Conservation (phyloP, 92 coral and sea anemone species). For the Bergia sp. region DNA sequence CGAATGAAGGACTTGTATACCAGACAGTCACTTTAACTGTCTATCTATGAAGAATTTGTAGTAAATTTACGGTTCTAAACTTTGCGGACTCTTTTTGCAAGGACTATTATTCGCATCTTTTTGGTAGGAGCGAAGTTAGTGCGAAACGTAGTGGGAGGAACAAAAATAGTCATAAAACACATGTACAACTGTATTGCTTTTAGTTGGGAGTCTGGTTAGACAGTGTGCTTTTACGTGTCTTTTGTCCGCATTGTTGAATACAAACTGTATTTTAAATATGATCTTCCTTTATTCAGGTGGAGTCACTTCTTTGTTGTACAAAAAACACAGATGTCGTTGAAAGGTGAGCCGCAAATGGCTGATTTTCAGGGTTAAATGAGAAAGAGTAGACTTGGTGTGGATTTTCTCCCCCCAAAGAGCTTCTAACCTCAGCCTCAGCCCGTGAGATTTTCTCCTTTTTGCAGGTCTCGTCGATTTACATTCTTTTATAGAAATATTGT, state of each 20-base stretch:
- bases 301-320: constrained; percentile 70
- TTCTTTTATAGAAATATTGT: no score
- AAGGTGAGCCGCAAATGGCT: constrained; percentile 39
- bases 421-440: no score
- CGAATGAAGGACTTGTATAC: not conserved
- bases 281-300: constrained; percentile 55
- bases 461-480: not conserved
- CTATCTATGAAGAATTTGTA: no score
- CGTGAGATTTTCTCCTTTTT: no score
- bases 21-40: not conserved
- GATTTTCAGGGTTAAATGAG: not conserved
- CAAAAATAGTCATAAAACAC: not conserved
- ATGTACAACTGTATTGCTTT: no score
- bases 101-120: not conserved
- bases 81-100: no score
- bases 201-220: not conserved
- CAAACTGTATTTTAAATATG: not conserved
- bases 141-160: not conserved
- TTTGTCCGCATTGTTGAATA: not conserved
- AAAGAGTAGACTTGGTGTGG: no score
- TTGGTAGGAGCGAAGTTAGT: not conserved
- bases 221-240: no score
- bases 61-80: no score
- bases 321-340: constrained; percentile 59
- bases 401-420: no score